Conservation (phyloP, 2,113 vertebrate species). For the Mustela lutreola region DNA sequence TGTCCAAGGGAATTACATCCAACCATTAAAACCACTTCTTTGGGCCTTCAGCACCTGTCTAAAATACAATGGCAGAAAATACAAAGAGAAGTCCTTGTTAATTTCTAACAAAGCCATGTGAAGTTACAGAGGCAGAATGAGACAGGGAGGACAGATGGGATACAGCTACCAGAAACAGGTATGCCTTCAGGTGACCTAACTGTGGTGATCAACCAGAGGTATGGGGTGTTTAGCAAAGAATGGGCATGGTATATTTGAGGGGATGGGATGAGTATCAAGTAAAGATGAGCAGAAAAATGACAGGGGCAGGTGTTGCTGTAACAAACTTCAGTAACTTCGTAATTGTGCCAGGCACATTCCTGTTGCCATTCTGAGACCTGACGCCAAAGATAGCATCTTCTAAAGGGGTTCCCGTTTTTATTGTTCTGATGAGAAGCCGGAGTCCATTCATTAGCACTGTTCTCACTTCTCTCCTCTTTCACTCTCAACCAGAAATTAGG, state of each 20-base stretch:
- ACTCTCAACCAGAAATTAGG: background rate
- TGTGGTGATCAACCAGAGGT: background rate
- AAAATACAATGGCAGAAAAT: background rate
- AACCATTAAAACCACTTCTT: background rate
- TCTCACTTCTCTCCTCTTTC: background rate
- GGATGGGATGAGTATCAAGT: background rate
- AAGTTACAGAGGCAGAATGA: background rate
- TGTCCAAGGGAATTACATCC: background rate
- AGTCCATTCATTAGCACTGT: background rate
- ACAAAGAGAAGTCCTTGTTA: background rate
- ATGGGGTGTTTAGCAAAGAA: background rate
- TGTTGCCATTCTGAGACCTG: background rate
- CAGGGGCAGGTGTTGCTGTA: background rate
- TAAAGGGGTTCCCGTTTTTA: background rate
- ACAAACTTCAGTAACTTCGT: background rate
- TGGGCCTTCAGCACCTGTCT: background rate
- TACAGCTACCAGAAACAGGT: background rate
- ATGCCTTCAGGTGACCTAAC: background rate
- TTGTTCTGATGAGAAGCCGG: background rate
- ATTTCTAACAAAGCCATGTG: background rate
- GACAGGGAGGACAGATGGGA: background rate
- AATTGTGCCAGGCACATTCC: background rate
- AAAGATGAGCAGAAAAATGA: background rate
- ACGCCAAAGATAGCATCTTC: background rate
- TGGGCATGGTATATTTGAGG: background rate